These are phyloP conservation scores for Myotis findleyi DNA, from an alignment of 2,797 vertebrate species.

Conservation along the genomic window DNA sequence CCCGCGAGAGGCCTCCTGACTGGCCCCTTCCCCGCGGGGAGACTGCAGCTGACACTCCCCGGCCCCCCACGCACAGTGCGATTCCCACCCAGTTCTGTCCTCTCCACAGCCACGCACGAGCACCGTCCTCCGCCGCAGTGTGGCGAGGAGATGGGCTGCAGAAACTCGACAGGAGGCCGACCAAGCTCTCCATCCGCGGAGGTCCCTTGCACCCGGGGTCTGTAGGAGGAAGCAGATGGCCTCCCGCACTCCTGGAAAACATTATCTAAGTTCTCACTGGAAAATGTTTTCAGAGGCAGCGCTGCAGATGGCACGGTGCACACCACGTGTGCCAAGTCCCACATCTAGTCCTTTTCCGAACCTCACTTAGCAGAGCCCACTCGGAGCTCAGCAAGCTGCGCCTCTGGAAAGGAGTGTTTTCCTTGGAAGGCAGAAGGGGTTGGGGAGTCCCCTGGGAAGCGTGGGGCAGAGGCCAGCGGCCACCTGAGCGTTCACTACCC, in stretches of 20 bases:
- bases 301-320: background rate
- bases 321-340: background rate
- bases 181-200: background rate
- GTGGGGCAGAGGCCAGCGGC: background rate
- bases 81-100: background rate
- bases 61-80: background rate
- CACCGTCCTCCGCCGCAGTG: background rate
- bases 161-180: background rate
- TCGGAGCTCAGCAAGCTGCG: background rate
- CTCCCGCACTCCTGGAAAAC: background rate
- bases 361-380: background rate
- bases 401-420: background rate
- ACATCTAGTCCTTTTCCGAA: background rate
- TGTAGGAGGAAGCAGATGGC: background rate
- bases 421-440: background rate
- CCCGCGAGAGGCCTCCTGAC: background rate
- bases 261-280: background rate
- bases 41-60: background rate
- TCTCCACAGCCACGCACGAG: background rate
- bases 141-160: background rate
- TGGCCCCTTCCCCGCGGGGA: background rate
- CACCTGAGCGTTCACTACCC: background rate
- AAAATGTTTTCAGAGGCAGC: conserved; percentile 8
- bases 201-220: background rate
- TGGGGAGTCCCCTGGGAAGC: background rate